These are phyloP conservation scores for Aromia moschata DNA, from an alignment of 2,888 invertebrate genomes.

Conservation along the genomic window DNA sequence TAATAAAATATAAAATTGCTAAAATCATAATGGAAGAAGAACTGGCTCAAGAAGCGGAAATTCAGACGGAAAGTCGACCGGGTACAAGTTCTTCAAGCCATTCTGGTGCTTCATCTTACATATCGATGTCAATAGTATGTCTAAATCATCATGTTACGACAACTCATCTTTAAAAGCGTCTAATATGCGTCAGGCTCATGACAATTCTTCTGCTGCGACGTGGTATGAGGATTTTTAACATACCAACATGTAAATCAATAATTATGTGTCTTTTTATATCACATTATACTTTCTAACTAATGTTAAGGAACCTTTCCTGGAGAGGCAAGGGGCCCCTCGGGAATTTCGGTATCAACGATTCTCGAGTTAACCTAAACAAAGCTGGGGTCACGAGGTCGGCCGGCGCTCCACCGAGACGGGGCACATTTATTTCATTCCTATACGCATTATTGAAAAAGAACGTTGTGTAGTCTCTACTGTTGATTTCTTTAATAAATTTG, in stretches of 20 bases:
- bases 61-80: conserved; percentile 15
- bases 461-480: no score
- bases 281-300: background rate
- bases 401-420: no score
- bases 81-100: background rate
- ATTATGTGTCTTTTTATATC: background rate
- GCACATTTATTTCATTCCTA: no score
- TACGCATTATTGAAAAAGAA: no score
- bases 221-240: background rate
- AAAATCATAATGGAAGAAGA: conserved; percentile 33
- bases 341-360: no score
- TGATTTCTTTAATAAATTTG: no score
- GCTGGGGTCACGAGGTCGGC: no score
- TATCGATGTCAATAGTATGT: background rate
- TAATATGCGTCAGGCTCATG: background rate
- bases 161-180: background rate
- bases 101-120: background rate
- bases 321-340: no score
- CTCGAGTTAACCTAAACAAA: no score
- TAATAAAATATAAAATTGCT: conserved; percentile 30
- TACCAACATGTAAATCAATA: background rate
- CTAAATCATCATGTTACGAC: background rate
- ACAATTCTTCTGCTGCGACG: background rate
- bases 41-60: conserved; percentile 25
- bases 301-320: no score